phyloP scores from a whole-genome alignment of 2,113 vertebrate genomes.

The Philantomba maxwellii region DNA sequence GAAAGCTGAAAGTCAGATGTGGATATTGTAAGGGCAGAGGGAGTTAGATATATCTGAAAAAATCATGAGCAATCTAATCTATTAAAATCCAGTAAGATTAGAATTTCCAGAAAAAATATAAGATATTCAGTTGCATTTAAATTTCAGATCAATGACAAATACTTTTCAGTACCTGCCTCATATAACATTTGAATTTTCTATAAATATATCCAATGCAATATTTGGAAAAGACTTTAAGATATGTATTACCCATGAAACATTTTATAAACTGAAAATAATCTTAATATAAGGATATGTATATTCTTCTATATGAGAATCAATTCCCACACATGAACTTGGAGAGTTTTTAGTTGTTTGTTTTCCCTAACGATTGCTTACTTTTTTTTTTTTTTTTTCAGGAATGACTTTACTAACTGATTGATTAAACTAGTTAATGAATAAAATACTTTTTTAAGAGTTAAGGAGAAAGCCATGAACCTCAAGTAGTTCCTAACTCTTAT shows the following conservation, averaged over 20 bases:
- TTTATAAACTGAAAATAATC: neutral
- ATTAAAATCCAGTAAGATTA: neutral
- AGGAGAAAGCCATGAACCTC: neutral
- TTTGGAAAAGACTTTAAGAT: neutral
- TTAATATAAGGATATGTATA: neutral
- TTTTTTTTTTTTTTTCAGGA: neutral
- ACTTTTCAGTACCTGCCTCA: neutral
- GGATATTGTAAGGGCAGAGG: neutral
- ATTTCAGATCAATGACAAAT: neutral
- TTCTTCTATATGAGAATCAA: neutral
- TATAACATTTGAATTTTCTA: neutral
- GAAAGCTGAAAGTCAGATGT: neutral
- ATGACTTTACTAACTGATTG: neutral
- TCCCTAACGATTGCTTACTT: neutral
- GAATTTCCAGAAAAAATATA: neutral
- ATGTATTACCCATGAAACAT: neutral
- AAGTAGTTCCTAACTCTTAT: neutral
- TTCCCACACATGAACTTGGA: neutral
- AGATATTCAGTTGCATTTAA: fast-evolving
- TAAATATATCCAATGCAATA: neutral
- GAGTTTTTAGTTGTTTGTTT: neutral
- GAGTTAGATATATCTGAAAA: neutral
- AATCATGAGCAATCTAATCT: neutral
- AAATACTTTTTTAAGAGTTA: neutral
- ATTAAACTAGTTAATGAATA: neutral